Base-by-base conservation (phyloP, 2,113 vertebrate genomes). In the Chaetodon auriga region DNA sequence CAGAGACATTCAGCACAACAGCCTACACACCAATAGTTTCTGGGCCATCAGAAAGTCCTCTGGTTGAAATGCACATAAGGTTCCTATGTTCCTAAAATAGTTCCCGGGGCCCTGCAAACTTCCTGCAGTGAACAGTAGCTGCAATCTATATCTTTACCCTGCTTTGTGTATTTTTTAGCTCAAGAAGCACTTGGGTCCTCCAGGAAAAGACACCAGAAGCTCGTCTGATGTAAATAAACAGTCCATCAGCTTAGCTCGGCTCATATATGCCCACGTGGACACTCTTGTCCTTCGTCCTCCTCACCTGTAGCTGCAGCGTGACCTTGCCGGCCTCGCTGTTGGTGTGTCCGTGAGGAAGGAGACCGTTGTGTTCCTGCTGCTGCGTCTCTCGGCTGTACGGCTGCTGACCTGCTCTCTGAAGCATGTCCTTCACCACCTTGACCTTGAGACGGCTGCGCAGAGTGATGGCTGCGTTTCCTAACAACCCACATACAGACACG, bases 391-490 rank as follows among this genome's bases (percentile, higher is more conserved):
- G 58, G 49, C 66, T 80, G 60, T 48, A 14, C 2, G 25, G 49
- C 84, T 76, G 80, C 74, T 82, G 83, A 23, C 75, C 89, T 4
- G 82, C 73, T 58, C 88, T 92, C 88, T 94, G 94, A 21, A 93
- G 86, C 84, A 93, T 87, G 80, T 94, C 95, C 90, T 96, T 96
- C 90, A 96, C 90, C 83, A 96, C 95, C 89, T 96, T 96, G 78
- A 96, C 96, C 84, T 96, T 96, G 66, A 96, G 90, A 18, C 95
- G 95, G 57, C 95, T 96, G 73, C 96, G 95, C 81, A 96, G 88
- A 13, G 95, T 95, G 86, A 96, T 95, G 78, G 96, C 95, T 0
- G 96, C 96, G 6, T 96, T 96, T 11, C 96, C 96, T 96, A 78
- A 62, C 55, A 65, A 53, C 55, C 48, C 16, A 73, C 36, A 64